phyloP scores from a whole-genome alignment of 2,888 invertebrate species.

The Lysandra coridon region DNA sequence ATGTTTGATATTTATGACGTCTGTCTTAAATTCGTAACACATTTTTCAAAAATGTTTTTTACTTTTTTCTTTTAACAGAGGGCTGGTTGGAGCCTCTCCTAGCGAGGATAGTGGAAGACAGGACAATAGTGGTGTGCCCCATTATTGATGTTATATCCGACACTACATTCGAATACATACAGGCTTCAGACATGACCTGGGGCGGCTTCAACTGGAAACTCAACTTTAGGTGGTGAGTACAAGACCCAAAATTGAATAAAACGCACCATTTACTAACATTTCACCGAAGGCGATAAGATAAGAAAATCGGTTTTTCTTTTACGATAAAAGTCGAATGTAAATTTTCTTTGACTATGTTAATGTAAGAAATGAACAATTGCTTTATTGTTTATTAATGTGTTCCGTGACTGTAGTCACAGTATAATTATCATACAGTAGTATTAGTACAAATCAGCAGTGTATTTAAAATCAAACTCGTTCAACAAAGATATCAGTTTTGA shows the following conservation, averaged over 20 bases:
- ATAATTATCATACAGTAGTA: neutral
- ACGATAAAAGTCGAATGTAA: neutral
- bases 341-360: slow-evolving; percentile 18
- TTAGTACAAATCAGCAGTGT: neutral
- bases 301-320: slow-evolving; percentile 8
- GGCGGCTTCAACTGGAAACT: slow-evolving; percentile 99
- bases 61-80: slow-evolving; percentile 75
- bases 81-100: slow-evolving; percentile 99
- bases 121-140: slow-evolving; percentile 97
- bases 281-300: slow-evolving; percentile 10
- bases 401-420: neutral
- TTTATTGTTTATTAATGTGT: slow-evolving; percentile 2
- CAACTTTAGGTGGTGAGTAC: slow-evolving; percentile 95
- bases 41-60: neutral
- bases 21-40: neutral
- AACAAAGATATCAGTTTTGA: too few species aligned
- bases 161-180: slow-evolving; percentile 99
- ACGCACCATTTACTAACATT: neutral
- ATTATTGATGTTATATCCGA: slow-evolving; percentile 99
- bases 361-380: slow-evolving; percentile 3
- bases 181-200: slow-evolving; percentile 99
- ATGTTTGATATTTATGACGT: neutral
- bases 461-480: too few species aligned
- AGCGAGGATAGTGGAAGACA: slow-evolving; percentile 94
- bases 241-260: slow-evolving; percentile 28